Conservation (phyloP, 35 echinoderm and acorn worm species). For the Heliocidaris tuberculata region DNA sequence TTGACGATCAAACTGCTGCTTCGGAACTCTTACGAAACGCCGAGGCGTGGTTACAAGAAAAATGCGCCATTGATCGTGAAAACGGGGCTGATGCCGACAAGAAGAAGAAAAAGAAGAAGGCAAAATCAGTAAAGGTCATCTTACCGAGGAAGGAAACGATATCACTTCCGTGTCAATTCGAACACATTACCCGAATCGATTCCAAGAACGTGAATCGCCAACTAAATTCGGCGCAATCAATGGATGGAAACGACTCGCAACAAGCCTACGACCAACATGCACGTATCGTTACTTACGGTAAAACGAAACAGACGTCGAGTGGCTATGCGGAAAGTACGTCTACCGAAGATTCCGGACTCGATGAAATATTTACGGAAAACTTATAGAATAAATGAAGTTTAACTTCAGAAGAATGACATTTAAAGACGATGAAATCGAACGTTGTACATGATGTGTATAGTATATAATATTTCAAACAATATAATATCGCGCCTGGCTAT, state of each 20-base stretch:
- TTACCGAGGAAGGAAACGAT: conserved; percentile 83
- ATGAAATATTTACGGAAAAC: conserved; percentile 34
- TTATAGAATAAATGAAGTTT: background rate
- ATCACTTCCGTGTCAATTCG: conserved; percentile 93
- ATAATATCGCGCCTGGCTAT: no score
- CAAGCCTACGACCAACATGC: conserved; percentile 44
- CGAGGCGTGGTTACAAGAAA: conserved; percentile 71
- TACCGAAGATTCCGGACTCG: conserved; percentile 66
- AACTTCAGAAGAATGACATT: no score
- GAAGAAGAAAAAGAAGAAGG: conserved; percentile 70
- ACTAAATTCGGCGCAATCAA: background rate
- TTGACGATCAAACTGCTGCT: conserved; percentile 80
- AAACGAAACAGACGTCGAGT: conserved; percentile 7
- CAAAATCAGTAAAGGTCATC: conserved; percentile 65
- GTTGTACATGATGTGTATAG: no score
- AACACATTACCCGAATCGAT: conserved; percentile 94
- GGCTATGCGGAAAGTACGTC: conserved; percentile 71
- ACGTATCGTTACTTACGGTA: background rate
- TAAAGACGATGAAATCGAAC: background rate
- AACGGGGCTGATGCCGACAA: conserved; percentile 54
- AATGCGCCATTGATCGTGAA: conserved; percentile 13
- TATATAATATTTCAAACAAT: no score
- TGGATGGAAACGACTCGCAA: conserved; percentile 6
- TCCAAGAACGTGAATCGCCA: conserved; percentile 60
- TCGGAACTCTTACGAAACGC: conserved; percentile 75